A percentile compares a stretch with the other conserved stretches of the same genome.
Conservation (phyloP, 1,140 invertebrate genomes). For the Lepidurus arcticus region DNA sequence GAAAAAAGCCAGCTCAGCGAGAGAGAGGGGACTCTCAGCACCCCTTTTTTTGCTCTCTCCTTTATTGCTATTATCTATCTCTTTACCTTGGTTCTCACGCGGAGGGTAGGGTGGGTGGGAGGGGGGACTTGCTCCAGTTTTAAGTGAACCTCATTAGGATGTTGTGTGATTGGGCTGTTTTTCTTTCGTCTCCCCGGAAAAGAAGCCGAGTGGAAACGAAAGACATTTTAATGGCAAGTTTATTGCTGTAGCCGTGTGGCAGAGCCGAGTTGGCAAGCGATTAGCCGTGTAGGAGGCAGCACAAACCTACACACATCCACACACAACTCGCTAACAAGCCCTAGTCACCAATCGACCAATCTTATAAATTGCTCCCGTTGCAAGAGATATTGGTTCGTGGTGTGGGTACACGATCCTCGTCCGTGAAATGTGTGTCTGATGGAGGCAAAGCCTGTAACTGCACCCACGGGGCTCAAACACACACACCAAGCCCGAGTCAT, state of each 20-base stretch:
- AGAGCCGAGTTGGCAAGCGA: neutral
- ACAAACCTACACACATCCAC: too few species aligned
- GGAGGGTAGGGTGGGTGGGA: neutral
- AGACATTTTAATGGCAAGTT: neutral
- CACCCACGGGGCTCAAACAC: slow-evolving; percentile 7
- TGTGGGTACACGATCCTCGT: slow-evolving; percentile 2
- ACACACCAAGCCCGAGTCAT: neutral
- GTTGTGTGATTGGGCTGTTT: too few species aligned
- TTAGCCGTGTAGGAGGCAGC: too few species aligned
- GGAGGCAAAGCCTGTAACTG: slow-evolving; percentile 17
- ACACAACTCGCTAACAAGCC: neutral
- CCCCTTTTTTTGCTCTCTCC: slow-evolving; percentile 10
- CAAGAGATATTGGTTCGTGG: slow-evolving; percentile 9
- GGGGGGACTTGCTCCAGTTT: neutral
- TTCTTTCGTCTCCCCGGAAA: too few species aligned
- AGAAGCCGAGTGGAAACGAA: neutral
- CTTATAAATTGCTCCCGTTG: neutral
- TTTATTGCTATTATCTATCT: slow-evolving; percentile 10
- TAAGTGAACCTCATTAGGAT: neutral
- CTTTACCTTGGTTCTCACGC: slow-evolving; percentile 7
- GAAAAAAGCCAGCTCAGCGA: neutral
- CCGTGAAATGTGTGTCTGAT: slow-evolving; percentile 18
- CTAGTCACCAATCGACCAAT: neutral
- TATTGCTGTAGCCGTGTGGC: neutral
- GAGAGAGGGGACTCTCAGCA: neutral